phyloP scores from a whole-genome alignment of 2,888 invertebrate genomes.

The Pocota personata region DNA sequence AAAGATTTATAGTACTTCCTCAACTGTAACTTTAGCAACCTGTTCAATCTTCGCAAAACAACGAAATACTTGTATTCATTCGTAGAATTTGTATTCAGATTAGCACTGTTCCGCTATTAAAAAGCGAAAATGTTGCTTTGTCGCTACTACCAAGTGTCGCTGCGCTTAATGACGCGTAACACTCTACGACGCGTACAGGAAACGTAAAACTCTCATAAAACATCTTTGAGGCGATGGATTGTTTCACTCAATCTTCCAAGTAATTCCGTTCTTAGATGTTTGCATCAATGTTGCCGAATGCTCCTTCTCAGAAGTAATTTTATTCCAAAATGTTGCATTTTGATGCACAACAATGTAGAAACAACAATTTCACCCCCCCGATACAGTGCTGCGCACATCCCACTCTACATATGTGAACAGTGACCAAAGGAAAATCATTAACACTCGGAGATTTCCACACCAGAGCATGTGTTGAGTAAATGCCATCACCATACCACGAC shows the following conservation, averaged over 20 bases:
- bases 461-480: conserved; percentile 73
- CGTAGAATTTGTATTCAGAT: background rate
- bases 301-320: conserved; percentile 59
- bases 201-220: conserved; percentile 63
- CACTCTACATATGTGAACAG: background rate
- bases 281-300: conserved; percentile 24
- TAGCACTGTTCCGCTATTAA: conserved; percentile 15
- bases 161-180: conserved; percentile 61
- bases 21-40: no score
- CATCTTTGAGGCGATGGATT: conserved; percentile 42
- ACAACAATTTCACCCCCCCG: background rate
- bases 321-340: conserved; percentile 54
- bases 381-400: background rate
- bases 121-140: conserved; percentile 68
- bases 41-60: no score
- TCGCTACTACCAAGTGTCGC: conserved; percentile 1
- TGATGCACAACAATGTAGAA: conserved; percentile 50
- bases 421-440: conserved; percentile 73
- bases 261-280: conserved; percentile 13
- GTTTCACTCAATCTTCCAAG: conserved; percentile 39
- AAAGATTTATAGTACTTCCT: no score
- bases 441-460: conserved; percentile 73
- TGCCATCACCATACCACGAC: conserved; percentile 66
- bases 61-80: background rate
- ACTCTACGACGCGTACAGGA: conserved; percentile 47